A percentile compares a stretch with the other conserved stretches of the same genome.
Evolutionary conservation across 2,888 invertebrate species (phyloP).

Genomic region (Orthonevra nobilis): DNA sequence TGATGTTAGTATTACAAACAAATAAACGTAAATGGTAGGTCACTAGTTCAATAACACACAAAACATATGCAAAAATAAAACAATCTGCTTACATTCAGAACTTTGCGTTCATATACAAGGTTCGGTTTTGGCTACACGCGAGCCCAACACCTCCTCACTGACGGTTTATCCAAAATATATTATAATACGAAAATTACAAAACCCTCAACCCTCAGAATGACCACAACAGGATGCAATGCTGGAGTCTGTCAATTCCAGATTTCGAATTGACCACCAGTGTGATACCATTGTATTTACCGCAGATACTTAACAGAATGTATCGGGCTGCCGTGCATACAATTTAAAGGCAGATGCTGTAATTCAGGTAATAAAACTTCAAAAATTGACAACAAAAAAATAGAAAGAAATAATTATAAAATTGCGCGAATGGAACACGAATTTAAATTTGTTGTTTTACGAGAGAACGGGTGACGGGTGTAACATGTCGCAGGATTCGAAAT

Average conservation of each 20-base stretch:
- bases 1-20: conserved; percentile 21
- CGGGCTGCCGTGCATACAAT: conserved; percentile 24
- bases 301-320: conserved; percentile 23
- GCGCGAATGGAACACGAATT: conserved; percentile 49
- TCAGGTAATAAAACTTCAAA: conserved; percentile 62
- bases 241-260: conserved; percentile 62
- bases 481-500: conserved; percentile 38
- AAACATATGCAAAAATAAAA: conserved; percentile 34
- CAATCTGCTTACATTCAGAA: conserved; percentile 42
- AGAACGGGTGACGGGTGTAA: conserved; percentile 16
- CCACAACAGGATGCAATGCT: conserved; percentile 56
- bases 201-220: conserved; percentile 42
- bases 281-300: conserved; percentile 59
- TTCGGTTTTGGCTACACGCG: neutral
- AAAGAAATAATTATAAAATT: conserved; percentile 18
- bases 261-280: conserved; percentile 60
- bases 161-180: conserved; percentile 35
- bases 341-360: conserved; percentile 59
- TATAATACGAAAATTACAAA: conserved; percentile 56
- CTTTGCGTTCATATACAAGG: neutral
- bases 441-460: conserved; percentile 3
- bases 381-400: conserved; percentile 37
- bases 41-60: conserved; percentile 69
- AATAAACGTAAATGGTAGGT: conserved; percentile 47
- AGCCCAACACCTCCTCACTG: conserved; percentile 8